phyloP scores from a whole-genome alignment of 2,797 vertebrate genomes.

The Synaphobranchus kaupii region DNA sequence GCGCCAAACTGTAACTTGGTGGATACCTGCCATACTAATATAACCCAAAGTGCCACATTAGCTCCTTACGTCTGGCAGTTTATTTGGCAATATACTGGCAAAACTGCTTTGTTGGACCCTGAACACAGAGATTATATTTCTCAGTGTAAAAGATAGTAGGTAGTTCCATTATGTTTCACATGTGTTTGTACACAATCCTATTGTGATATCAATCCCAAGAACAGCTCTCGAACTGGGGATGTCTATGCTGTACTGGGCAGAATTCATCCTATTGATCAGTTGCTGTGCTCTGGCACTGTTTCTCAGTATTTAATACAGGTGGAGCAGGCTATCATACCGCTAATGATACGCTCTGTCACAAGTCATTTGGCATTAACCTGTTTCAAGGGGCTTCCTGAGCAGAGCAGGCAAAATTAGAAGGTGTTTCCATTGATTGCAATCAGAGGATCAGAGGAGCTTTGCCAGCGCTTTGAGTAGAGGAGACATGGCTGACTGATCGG shows the following conservation, averaged over 20 bases:
- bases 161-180: too few species aligned
- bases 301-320: conserved; percentile 34
- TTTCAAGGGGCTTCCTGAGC: conserved; percentile 46
- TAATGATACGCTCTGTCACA: conserved; percentile 51
- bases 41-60: too few species aligned
- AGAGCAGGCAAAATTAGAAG: conserved; percentile 50
- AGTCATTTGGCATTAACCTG: conserved; percentile 50
- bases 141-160: too few species aligned
- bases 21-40: too few species aligned
- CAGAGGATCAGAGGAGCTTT: conserved; percentile 47
- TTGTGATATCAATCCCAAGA: background rate
- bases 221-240: background rate
- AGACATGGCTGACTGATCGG: conserved; percentile 33
- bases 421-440: conserved; percentile 63
- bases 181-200: too few species aligned
- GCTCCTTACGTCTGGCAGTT: too few species aligned
- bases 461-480: conserved; percentile 41
- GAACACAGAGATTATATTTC: too few species aligned
- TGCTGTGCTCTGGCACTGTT: background rate
- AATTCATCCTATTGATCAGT: too few species aligned
- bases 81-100: too few species aligned
- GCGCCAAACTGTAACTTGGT: too few species aligned
- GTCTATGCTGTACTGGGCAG: too few species aligned
- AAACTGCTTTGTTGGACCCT: too few species aligned
- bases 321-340: conserved; percentile 41